Base-by-base conservation (phyloP, 1,140 invertebrate species). In the Drosophila littoralis region DNA sequence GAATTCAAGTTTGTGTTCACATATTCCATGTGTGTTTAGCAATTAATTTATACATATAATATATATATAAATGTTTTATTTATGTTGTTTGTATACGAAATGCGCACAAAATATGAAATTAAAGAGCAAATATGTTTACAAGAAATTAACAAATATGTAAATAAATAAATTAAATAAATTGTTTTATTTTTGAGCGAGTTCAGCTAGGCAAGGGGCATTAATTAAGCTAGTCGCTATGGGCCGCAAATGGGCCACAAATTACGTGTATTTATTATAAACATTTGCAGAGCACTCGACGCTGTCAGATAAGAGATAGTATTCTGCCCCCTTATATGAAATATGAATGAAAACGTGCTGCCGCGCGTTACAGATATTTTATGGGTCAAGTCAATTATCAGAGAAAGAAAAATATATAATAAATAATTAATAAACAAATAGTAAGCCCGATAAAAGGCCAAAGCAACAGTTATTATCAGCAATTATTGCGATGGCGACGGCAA, bases 21-120 rank as follows among this genome's bases (percentile, higher is more conserved):
- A 28, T 28, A 70, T 70, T 75, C 59, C 67, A 71, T 75, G 59
- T 60, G 57, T 69, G 65, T 76, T 59, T 66, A 70, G 63, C 46
- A 55, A 59, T 65, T 76, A 48, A 17, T 66, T 66, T 69, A 42
- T 38, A 57, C 42, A n/a, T 55, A 51, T 51, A 52, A 28, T 13
- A 32, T 54, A 45, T 55, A 36, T 46, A 33, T 17, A 12, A 57
- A 13, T n/a, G 55, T 54, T 69, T 28, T 71, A 28, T 15, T 65
- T 57, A 17, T 63, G 43, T 60, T 61, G 48, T 28, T 52, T 81
- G 51, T 79, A 55, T 55, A 22, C 64, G 80, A 83, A 85, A 81
- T 81, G 71, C 52, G 74, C 77, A 78, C 69, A 77, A 77, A 79
- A 78, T 89, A 89, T 89, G 84, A 83, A 89, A 89, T 81, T 89